Evolutionary conservation across 2,888 invertebrate genomes (phyloP).

Genomic region (Callyntrura guangdongensis): DNA sequence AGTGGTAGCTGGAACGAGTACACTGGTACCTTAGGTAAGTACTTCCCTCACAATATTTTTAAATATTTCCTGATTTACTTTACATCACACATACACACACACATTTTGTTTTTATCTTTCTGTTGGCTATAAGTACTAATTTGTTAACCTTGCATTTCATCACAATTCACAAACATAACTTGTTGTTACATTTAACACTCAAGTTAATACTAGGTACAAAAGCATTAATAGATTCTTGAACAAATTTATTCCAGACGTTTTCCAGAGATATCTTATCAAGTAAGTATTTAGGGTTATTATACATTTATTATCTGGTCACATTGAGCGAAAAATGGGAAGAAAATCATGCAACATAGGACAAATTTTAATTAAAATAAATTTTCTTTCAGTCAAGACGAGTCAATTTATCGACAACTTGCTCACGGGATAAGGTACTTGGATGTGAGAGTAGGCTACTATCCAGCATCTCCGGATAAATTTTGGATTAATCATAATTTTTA

Average conservation of each 20-base stretch:
- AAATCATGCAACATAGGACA: not conserved
- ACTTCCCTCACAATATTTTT: not conserved
- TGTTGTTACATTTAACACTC: not conserved
- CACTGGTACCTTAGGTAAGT: constrained; percentile 86
- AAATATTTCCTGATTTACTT: not conserved
- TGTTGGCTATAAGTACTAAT: not conserved
- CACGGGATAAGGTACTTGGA: constrained; percentile 93
- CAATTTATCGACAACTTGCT: constrained; percentile 93
- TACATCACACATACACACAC: not conserved
- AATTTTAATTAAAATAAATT: not conserved
- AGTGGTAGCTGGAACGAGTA: constrained; percentile 88
- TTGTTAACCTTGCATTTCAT: not conserved
- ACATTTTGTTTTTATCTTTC: not conserved
- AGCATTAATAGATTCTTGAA: constrained; percentile 55
- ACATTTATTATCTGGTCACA: too few species aligned
- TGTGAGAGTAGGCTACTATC: constrained; percentile 91
- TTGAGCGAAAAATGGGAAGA: not conserved
- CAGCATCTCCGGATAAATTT: constrained; percentile 86
- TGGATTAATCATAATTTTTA: constrained; percentile 92
- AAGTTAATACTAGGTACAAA: constrained; percentile 53
- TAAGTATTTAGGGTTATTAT: constrained; percentile 39
- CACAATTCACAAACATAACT: not conserved
- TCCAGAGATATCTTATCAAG: constrained; percentile 81
- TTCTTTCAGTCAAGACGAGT: constrained; percentile 90
- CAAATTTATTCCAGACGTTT: constrained; percentile 74